Percentiles rank a stretch among this genome's conserved stretches.
phyloP scores from a whole-genome alignment of 2,888 invertebrate species.

The Phytoseiulus persimilis region DNA sequence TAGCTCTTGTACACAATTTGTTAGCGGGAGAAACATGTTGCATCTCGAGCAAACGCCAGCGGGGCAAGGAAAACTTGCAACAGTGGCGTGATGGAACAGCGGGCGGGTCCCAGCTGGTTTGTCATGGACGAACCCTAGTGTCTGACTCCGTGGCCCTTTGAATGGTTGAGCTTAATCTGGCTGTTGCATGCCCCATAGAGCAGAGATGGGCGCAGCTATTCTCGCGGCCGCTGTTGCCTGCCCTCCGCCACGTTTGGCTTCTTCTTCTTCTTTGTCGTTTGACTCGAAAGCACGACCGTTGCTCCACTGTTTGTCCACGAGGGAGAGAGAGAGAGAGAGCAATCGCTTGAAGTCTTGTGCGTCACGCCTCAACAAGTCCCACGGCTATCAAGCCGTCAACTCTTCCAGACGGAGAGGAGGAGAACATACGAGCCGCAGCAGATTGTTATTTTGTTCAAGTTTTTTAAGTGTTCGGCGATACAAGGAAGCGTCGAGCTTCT shows the following conservation, averaged over 20 bases:
- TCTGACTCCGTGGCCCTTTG: not conserved
- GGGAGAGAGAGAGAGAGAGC: not conserved
- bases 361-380: not conserved
- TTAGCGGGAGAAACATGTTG: not conserved
- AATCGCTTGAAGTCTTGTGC: not conserved
- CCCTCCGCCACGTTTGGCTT: not conserved
- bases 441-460: too few relatives aligned
- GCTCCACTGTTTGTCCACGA: not conserved
- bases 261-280: not conserved
- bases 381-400: not conserved
- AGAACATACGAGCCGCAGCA: not conserved
- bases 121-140: not conserved
- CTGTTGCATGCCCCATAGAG: not conserved
- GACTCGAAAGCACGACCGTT: not conserved
- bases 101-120: not conserved
- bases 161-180: not conserved
- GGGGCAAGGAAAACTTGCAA: slow-evolving; percentile 17
- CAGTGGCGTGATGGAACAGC: not conserved
- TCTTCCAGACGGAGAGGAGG: not conserved
- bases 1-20: not conserved
- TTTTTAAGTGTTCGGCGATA: too few relatives aligned
- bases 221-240: not conserved
- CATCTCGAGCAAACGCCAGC: not conserved
- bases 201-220: not conserved
- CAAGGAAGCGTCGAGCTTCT: too few relatives aligned